Conservation (phyloP, 1,140 invertebrate species). For the Triops cancriformis region DNA sequence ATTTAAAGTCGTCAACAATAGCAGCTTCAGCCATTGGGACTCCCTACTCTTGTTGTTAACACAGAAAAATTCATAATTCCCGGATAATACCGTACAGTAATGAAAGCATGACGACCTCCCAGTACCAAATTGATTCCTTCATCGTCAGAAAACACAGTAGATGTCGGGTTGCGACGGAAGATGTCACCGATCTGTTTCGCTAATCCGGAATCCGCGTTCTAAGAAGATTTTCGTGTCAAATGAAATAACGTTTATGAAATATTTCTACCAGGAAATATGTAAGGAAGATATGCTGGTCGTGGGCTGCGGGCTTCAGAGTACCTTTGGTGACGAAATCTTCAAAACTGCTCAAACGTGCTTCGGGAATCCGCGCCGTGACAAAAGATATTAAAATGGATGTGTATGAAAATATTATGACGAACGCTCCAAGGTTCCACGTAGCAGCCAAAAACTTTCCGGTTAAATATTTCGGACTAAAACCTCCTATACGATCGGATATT, state of each 20-base stretch:
- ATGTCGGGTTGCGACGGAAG: neutral
- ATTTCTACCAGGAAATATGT: neutral
- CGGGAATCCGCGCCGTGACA: neutral
- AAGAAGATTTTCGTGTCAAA: neutral
- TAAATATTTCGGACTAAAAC: neutral
- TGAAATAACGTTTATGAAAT: neutral
- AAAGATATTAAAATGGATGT: neutral
- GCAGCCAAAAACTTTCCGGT: neutral
- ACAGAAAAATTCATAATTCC: too few species aligned
- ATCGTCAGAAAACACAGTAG: neutral
- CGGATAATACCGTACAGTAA: neutral
- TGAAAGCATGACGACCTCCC: neutral
- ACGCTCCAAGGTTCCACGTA: conserved; percentile 4
- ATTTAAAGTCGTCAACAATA: neutral
- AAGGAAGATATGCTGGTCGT: neutral
- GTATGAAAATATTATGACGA: neutral
- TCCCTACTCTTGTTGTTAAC: neutral
- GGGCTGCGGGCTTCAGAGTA: neutral
- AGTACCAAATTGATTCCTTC: neutral
- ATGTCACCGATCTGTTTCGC: neutral
- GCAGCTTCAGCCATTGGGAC: neutral
- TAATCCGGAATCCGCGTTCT: neutral
- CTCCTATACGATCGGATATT: neutral
- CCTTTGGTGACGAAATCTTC: neutral
- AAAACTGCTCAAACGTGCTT: neutral